Evolutionary conservation across 2,888 invertebrate genomes (phyloP), one percentile per base, ranked within the genome.

Genomic region (Lobophora halterata): DNA sequence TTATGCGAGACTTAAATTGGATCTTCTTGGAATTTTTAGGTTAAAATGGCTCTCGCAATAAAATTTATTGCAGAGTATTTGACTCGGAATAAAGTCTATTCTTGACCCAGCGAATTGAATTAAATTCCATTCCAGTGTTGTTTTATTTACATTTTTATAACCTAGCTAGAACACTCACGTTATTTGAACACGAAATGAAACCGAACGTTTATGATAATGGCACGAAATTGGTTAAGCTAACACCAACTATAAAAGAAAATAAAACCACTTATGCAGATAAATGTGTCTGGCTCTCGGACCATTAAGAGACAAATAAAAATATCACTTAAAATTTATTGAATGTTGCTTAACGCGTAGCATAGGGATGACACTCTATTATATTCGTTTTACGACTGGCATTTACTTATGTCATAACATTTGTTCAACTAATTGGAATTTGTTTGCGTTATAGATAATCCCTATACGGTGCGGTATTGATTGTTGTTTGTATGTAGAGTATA

Each of bases 1-100:
- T 79, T 79, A 78, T 74, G 68, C 78, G 66, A 68, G 62, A 66
- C 68, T 79, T 77, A 79, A 82, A 80, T 79, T 75, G 78, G 74
- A 78, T 77, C 72, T 78, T 73, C 79, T 74, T 61, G 71, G 76
- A 78, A 79, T 79, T 79, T 79, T 79, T 74, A 71, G 72, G 71
- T 71, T 68, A 72, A 75, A 80, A 76, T 69, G 71, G 70, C 67
- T 68, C 65, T 73, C 65, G 71, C 73, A 71, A 75, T 79, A 78
- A 79, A 79, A 76, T 80, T 79, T 80, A 81, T 77, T 69, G 71
- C 73, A 56, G 65, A 70, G 66, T 70, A 66, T 76, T 76, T 76
- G 75, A 76, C 76, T 76, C 60, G 64, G 66, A 69, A 72, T 69
- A 72, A 71, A 70, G 66, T 71, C 66, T 70, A 71, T 68, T 71